phyloP scores from a whole-genome alignment of 2,113 vertebrate genomes.

The Microtus richardsoni region DNA sequence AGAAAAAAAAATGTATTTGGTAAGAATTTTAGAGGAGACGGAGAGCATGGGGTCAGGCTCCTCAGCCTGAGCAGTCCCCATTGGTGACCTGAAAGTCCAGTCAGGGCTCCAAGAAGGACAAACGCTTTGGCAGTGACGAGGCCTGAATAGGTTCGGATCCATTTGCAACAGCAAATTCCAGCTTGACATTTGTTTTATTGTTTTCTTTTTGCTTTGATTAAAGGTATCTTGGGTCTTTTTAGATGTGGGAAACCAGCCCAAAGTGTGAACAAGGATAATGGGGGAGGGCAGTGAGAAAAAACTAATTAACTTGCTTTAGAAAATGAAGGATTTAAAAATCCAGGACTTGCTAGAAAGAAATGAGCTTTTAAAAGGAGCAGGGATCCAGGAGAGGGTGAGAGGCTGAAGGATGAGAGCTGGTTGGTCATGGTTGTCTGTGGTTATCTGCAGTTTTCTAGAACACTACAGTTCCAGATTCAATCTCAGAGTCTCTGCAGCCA shows the following conservation, averaged over 20 bases:
- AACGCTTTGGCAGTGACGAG: not conserved
- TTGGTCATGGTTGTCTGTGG: not conserved
- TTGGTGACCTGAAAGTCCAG: not conserved
- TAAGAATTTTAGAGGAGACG: not conserved
- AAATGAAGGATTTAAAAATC: slow-evolving; percentile 1
- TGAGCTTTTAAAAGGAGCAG: not conserved
- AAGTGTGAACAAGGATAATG: not conserved
- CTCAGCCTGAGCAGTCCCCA: not conserved
- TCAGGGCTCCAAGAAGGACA: not conserved
- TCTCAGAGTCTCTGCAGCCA: not conserved
- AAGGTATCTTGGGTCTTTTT: not conserved
- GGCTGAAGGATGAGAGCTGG: not conserved
- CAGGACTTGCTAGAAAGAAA: not conserved
- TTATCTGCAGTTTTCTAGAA: slow-evolving; percentile 11
- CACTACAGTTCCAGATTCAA: not conserved
- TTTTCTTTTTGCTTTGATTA: not conserved
- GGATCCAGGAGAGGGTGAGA: not conserved
- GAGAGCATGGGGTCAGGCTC: not conserved
- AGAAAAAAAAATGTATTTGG: not conserved
- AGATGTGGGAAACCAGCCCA: not conserved
- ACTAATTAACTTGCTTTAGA: not conserved
- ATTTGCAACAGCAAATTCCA: not conserved
- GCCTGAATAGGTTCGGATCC: not conserved
- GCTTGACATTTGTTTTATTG: not conserved
- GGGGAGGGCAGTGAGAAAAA: not conserved